Evolutionary conservation across 2,113 vertebrate genomes (phyloP).

Genomic region (Thamnophis sirtalis): DNA sequence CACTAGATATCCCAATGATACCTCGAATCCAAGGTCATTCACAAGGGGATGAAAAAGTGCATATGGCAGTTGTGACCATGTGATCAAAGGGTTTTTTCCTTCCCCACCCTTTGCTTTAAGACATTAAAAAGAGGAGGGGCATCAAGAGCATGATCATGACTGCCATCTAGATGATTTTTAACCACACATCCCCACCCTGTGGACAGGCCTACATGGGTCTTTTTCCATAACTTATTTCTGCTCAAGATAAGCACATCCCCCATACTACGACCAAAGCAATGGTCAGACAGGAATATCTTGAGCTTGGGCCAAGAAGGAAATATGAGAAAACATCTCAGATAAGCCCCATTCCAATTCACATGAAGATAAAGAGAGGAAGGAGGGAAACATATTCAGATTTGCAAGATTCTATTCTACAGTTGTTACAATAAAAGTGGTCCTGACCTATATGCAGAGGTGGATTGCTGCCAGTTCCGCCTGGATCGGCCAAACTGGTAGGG

Average conservation of each 20-base stretch:
- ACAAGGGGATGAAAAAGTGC: not conserved
- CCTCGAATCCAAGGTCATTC: not conserved
- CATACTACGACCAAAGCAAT: not conserved
- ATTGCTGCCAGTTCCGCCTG: no score
- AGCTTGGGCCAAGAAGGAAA: not conserved
- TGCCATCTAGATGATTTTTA: not conserved
- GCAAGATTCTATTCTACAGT: not conserved
- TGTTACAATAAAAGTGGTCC: not conserved
- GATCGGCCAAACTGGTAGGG: no score
- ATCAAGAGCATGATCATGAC: not conserved
- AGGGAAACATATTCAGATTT: not conserved
- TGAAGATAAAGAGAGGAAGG: not conserved
- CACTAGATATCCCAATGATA: not conserved
- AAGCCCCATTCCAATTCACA: not conserved
- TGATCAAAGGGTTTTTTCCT: not conserved
- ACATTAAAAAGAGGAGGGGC: not conserved
- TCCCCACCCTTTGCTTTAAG: not conserved
- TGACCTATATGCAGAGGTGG: not conserved
- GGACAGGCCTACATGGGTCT: not conserved
- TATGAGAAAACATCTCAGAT: not conserved
- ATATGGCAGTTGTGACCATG: not conserved
- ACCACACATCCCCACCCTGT: not conserved
- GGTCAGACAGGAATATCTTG: not conserved
- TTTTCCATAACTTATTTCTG: not conserved
- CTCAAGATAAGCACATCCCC: not conserved